These are phyloP conservation scores for Chalcis sispes DNA, from an alignment of 2,888 invertebrate species.

Conservation along the genomic window DNA sequence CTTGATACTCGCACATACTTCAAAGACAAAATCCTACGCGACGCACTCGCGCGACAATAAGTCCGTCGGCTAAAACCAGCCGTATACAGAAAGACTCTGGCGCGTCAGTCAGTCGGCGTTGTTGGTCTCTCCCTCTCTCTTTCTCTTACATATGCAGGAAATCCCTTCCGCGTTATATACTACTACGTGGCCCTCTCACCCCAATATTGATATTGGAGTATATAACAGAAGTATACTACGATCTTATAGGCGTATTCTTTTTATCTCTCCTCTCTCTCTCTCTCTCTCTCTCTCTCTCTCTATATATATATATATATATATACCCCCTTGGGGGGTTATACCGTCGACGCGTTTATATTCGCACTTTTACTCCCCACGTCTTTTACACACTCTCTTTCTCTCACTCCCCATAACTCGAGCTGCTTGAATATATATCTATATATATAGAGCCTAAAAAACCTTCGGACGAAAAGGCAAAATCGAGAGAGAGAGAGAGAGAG, in stretches of 20 bases:
- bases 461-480: constrained; percentile 16
- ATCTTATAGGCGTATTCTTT: constrained; percentile 63
- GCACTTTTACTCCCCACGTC: constrained; percentile 66
- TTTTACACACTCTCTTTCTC: constrained; percentile 33
- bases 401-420: background rate
- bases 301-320: too few species aligned
- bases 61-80: constrained; percentile 32
- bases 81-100: background rate
- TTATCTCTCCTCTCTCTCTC: too few species aligned
- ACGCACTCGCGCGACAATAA: constrained; percentile 45
- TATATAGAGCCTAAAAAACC: background rate
- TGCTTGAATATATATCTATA: background rate
- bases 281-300: too few species aligned
- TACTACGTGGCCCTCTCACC: constrained; percentile 58
- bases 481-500: background rate
- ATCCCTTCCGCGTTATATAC: constrained; percentile 22
- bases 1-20: constrained; percentile 2
- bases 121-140: background rate
- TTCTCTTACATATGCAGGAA: constrained; percentile 23
- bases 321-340: constrained; percentile 59
- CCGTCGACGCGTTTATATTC: constrained; percentile 74
- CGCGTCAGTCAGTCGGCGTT: constrained; percentile 17
- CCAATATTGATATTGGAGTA: constrained; percentile 71
- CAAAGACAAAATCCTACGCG: constrained; percentile 46
- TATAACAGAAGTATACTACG: constrained; percentile 68